A percentile compares a stretch with the other conserved stretches of the same genome.
Conservation (phyloP, 2,888 invertebrate genomes). For the Drosophila infuscata region DNA sequence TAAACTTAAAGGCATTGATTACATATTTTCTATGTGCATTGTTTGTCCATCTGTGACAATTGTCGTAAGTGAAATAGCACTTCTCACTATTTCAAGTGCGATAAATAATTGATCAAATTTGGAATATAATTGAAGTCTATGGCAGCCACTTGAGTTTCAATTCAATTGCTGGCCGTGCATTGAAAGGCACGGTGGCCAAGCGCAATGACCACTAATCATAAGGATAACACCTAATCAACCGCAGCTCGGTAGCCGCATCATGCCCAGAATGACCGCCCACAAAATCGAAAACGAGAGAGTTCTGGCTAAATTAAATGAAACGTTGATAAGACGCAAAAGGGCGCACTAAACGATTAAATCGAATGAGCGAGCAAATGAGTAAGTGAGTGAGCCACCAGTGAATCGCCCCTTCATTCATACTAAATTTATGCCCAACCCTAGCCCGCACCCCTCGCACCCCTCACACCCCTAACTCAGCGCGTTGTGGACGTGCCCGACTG, state of each 20-base stretch:
- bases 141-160: slow-evolving; percentile 43
- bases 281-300: slow-evolving; percentile 54
- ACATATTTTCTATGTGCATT: background rate
- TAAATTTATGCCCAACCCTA: slow-evolving; percentile 8
- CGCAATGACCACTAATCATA: slow-evolving; percentile 77
- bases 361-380: slow-evolving; percentile 79
- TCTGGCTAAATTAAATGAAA: slow-evolving; percentile 78
- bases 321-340: slow-evolving; percentile 81
- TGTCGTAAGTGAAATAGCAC: slow-evolving; percentile 5
- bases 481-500: slow-evolving; percentile 77
- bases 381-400: slow-evolving; percentile 39
- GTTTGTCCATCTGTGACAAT: slow-evolving; percentile 32
- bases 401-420: slow-evolving; percentile 48
- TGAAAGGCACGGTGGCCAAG: slow-evolving; percentile 33
- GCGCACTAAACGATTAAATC: slow-evolving; percentile 81
- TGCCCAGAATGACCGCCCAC: slow-evolving; percentile 56
- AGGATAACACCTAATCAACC: slow-evolving; percentile 81
- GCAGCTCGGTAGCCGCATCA: slow-evolving; percentile 58
- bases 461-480: slow-evolving; percentile 33
- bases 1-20: background rate
- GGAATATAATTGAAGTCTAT: slow-evolving; percentile 38
- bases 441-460: background rate
- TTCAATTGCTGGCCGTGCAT: slow-evolving; percentile 38
- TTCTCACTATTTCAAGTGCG: slow-evolving; percentile 27
- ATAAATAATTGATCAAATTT: slow-evolving; percentile 50